Conservation (phyloP, 2,797 vertebrate species). For the Oreochromis mossambicus region DNA sequence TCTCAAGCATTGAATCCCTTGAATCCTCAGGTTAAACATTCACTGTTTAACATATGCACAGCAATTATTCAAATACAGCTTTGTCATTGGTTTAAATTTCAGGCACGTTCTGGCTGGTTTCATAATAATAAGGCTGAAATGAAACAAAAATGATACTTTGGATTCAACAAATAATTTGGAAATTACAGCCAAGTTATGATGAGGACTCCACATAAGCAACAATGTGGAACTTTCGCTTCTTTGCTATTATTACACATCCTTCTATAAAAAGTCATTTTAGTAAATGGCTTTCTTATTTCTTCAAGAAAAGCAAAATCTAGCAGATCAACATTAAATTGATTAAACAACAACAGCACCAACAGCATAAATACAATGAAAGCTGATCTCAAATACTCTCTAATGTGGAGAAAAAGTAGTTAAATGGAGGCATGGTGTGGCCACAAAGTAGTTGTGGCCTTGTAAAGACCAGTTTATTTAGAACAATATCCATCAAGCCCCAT, state of each 20-base stretch:
- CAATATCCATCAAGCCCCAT: conserved; percentile 37
- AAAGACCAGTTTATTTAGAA: conserved; percentile 19
- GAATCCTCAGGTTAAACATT: conserved; percentile 16
- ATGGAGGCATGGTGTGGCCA: neutral
- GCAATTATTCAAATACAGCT: neutral
- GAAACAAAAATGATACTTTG: neutral
- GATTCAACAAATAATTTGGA: neutral
- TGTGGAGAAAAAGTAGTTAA: neutral
- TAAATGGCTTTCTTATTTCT: neutral
- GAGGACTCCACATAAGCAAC: neutral
- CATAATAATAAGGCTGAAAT: neutral
- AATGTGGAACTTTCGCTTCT: neutral
- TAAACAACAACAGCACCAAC: neutral
- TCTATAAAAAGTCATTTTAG: neutral
- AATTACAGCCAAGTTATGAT: neutral
- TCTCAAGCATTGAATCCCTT: neutral
- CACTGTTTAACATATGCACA: neutral
- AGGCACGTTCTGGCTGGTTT: neutral
- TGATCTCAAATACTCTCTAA: neutral
- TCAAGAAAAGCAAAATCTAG: neutral
- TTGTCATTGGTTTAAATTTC: neutral
- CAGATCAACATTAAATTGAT: neutral
- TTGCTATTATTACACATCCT: neutral
- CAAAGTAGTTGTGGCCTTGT: neutral
- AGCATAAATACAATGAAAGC: neutral